These are phyloP conservation scores for Pandemis cinnamomeana DNA, from an alignment of 2,888 invertebrate species.

Conservation along the genomic window DNA sequence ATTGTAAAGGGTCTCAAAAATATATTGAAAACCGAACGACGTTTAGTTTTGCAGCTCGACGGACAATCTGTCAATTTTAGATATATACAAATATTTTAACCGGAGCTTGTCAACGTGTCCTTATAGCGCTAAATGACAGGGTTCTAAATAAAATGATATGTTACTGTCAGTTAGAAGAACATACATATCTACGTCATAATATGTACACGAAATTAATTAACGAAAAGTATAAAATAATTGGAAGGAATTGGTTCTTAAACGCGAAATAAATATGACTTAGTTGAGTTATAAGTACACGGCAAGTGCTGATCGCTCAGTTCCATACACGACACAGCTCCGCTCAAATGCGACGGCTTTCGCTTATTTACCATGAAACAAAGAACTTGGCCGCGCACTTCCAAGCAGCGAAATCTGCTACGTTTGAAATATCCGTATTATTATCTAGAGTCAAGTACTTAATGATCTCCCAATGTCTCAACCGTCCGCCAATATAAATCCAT, in stretches of 20 bases:
- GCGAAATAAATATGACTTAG: constrained; percentile 34
- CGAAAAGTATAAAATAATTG: constrained; percentile 46
- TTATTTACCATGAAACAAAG: constrained; percentile 1
- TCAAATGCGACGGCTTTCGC: constrained; percentile 8
- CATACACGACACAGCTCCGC: constrained; percentile 10
- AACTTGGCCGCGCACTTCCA: constrained; percentile 27
- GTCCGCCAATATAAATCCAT: too few relatives aligned
- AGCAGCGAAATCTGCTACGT: background rate
- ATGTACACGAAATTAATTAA: constrained; percentile 50
- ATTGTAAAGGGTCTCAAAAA: constrained; percentile 75
- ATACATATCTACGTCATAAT: constrained; percentile 44
- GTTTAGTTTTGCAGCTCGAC: constrained; percentile 29
- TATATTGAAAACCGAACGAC: constrained; percentile 56
- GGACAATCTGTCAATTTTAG: constrained; percentile 35
- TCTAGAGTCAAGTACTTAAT: background rate
- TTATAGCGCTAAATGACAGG: constrained; percentile 46
- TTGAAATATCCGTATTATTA: background rate
- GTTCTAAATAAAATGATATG: constrained; percentile 76
- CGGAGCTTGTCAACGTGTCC: constrained; percentile 26
- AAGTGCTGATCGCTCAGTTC: constrained; percentile 19
- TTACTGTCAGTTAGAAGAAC: constrained; percentile 54
- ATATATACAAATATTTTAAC: constrained; percentile 38
- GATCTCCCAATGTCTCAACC: too few relatives aligned
- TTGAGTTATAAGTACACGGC: constrained; percentile 16
- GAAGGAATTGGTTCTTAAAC: constrained; percentile 43